Conservation (phyloP, 1,140 invertebrate species). For the Carposina sasakii region DNA sequence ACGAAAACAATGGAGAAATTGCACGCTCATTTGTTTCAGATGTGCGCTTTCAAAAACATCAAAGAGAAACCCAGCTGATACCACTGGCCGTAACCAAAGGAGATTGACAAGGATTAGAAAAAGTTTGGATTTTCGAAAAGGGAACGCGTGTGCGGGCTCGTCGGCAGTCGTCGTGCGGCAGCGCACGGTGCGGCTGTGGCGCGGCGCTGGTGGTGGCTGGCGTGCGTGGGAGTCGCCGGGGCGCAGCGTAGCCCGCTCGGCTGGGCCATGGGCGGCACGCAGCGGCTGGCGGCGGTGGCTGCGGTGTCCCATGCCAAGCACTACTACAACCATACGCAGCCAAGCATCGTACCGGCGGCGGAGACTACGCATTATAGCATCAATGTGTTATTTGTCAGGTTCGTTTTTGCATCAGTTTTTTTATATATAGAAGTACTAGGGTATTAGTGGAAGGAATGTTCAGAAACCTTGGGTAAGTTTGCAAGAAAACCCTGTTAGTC, state of each 20-base stretch:
- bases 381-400: conserved; percentile 65
- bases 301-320: conserved; percentile 54
- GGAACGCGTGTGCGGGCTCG: conserved; percentile 10
- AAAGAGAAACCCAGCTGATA: conserved; percentile 36
- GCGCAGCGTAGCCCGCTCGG: conserved; percentile 63
- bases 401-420: too few relatives aligned
- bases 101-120: conserved; percentile 15
- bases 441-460: too few relatives aligned
- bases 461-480: too few relatives aligned
- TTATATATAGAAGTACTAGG: too few relatives aligned
- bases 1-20: too few relatives aligned
- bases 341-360: conserved; percentile 34
- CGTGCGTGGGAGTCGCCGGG: conserved; percentile 38
- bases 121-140: conserved; percentile 14
- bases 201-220: conserved; percentile 50
- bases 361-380: conserved; percentile 48
- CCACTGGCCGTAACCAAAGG: conserved; percentile 29
- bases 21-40: conserved; percentile 67
- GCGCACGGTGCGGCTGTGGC: conserved; percentile 49
- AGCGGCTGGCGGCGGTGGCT: conserved; percentile 57
- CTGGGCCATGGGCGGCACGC: conserved; percentile 67
- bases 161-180: conserved; percentile 49
- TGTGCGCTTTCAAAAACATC: conserved; percentile 23
- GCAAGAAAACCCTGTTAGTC: too few relatives aligned
- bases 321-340: conserved; percentile 55